A percentile compares a stretch with the other conserved stretches of the same genome.
These are phyloP conservation scores for Frieseomelitta varia DNA, from an alignment of 1,140 invertebrate genomes.

Conservation along the genomic window DNA sequence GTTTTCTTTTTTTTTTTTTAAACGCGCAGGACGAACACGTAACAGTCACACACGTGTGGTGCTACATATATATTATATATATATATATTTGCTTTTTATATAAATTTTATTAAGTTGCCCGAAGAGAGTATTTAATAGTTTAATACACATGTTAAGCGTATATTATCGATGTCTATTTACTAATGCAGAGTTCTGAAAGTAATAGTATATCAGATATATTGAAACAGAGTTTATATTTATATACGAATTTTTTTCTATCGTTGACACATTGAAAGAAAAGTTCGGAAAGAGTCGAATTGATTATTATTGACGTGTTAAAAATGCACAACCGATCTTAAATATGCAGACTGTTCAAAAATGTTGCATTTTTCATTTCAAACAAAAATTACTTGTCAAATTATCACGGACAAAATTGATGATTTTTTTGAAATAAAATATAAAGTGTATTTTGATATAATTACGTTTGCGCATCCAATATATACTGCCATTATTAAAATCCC, in stretches of 20 bases:
- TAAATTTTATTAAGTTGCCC: constrained; percentile 67
- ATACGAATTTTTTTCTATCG: constrained; percentile 31
- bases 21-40: constrained; percentile 44
- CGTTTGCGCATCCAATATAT: constrained; percentile 50
- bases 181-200: constrained; percentile 41
- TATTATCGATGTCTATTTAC: constrained; percentile 48
- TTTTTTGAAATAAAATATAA: background rate
- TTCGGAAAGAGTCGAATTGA: background rate
- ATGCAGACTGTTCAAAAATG: constrained; percentile 39
- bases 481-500: constrained; percentile 60
- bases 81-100: constrained; percentile 63
- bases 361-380: constrained; percentile 45
- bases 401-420: background rate
- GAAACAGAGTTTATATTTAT: constrained; percentile 44
- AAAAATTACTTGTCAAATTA: constrained; percentile 19
- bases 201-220: constrained; percentile 35
- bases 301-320: background rate
- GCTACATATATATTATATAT: constrained; percentile 48
- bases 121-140: constrained; percentile 68
- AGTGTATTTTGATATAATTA: constrained; percentile 43
- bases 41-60: constrained; percentile 53
- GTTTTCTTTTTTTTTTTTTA: background rate
- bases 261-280: background rate
- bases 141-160: constrained; percentile 54
- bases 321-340: constrained; percentile 11